Base-by-base conservation (phyloP, 2,888 invertebrate species). In the Drosophila melanosoma region DNA sequence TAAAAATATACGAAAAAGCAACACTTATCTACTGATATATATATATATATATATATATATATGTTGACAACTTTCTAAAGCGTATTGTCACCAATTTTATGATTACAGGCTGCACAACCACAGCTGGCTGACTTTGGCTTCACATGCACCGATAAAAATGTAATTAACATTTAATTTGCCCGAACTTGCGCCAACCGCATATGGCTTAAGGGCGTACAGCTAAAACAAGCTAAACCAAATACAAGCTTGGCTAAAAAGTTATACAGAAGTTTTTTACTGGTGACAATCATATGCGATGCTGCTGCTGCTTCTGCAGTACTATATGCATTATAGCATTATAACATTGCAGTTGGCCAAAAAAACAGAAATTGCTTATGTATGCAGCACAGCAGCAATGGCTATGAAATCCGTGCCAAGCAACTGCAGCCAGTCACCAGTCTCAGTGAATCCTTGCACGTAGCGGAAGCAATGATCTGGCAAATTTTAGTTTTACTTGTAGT, bases 391-490 rank as follows among this genome's bases (percentile, higher is more conserved):
- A 70, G 48, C 75, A 6, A 49, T 58, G 67, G 63, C 69, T 58
- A 60, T 63, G 69, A 83, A 85, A 74, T 79, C 79, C 62, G 79
- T 75, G 77, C 77, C 64, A 75, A 64, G 77, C 75, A 56, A 70
- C 58, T 68, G 40, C 35, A 49, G 58, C 64, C 42, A 52, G 56
- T 56, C 56, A 45, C 12, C n/a, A 29, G 81, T 58, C 71, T 75
- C 77, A 69, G 60, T 61, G 82, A 86, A 79, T 88, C 83, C 88
- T 78, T 78, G 83, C 85, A 86, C 85, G 85, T 86, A 86, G 71
- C 88, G 85, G 85, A 86, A 86, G 88, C 85, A 86, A 86, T 86
- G 85, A 86, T 86, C 85, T 86, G 85, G 85, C 88, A 86, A 86
- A 86, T 88, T 86, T 86, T 86, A 86, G 85, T 88, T 86, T 81